Evolutionary conservation across 1,140 invertebrate species (phyloP).

Genomic region (Pteromalus puparum): DNA sequence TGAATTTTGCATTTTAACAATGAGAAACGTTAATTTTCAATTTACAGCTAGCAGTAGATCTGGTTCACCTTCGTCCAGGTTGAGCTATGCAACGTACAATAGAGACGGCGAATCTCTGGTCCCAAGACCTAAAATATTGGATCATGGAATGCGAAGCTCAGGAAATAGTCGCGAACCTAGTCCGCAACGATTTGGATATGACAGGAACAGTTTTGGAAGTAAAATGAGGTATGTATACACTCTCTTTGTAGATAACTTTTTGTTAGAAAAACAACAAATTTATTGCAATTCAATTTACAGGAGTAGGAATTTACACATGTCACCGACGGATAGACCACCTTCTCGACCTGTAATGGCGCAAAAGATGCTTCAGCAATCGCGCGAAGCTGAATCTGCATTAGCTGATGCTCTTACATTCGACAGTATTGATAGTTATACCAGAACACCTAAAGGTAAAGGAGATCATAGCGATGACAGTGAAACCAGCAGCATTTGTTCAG

Average conservation of each 20-base stretch:
- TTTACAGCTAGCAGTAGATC: slow-evolving; percentile 87
- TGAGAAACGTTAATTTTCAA: slow-evolving; percentile 8
- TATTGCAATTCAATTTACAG: slow-evolving; percentile 50
- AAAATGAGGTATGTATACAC: slow-evolving; percentile 63
- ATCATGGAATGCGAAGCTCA: slow-evolving; percentile 68
- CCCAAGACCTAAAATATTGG: slow-evolving; percentile 66
- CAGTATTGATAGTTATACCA: slow-evolving; percentile 67
- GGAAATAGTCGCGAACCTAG: slow-evolving; percentile 80
- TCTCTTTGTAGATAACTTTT: background rate
- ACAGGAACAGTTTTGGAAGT: slow-evolving; percentile 66
- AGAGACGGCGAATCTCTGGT: slow-evolving; percentile 70
- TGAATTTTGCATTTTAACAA: slow-evolving; percentile 32
- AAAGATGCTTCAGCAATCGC: slow-evolving; percentile 88
- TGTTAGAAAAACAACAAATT: background rate
- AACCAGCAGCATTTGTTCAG: slow-evolving; percentile 95
- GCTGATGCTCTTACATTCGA: slow-evolving; percentile 82
- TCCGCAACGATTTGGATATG: slow-evolving; percentile 76
- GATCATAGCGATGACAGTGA: slow-evolving; percentile 95
- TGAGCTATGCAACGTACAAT: slow-evolving; percentile 82
- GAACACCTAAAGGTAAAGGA: slow-evolving; percentile 73
- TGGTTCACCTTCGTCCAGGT: slow-evolving; percentile 89
- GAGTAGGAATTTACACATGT: slow-evolving; percentile 70
- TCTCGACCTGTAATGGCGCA: slow-evolving; percentile 84
- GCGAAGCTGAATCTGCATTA: slow-evolving; percentile 91
- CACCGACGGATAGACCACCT: slow-evolving; percentile 75